Percentiles rank a stretch among this genome's conserved stretches.
phyloP scores from a whole-genome alignment of 2,888 invertebrate genomes.

The Leptinotarsa rubiginosa region DNA sequence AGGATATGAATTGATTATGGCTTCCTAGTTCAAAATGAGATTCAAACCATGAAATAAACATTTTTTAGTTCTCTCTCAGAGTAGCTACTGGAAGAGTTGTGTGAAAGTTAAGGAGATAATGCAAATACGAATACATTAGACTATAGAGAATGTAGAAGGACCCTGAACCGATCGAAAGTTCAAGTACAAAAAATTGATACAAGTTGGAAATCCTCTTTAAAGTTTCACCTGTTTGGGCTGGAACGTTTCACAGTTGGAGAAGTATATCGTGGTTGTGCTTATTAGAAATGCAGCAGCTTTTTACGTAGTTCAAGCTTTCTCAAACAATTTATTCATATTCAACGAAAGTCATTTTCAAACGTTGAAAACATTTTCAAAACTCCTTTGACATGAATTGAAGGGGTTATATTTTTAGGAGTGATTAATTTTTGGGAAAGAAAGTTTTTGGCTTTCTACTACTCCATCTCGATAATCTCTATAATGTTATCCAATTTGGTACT shows the following conservation, averaged over 20 bases:
- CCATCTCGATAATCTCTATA: too few relatives aligned
- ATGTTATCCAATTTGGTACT: too few relatives aligned
- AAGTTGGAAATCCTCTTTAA: constrained; percentile 10
- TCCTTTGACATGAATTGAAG: too few relatives aligned
- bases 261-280: constrained; percentile 1
- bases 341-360: too few relatives aligned
- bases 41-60: background rate
- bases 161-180: background rate
- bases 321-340: background rate
- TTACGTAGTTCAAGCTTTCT: background rate
- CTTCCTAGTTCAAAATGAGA: background rate
- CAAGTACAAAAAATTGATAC: constrained; percentile 7
- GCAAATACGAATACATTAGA: background rate
- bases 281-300: background rate
- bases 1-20: background rate
- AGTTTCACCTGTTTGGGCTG: background rate
- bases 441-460: too few relatives aligned
- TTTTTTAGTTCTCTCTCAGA: background rate
- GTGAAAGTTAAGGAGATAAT: constrained; percentile 4
- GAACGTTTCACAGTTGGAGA: background rate
- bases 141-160: background rate
- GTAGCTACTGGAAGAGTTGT: background rate
- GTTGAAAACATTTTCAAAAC: too few relatives aligned
- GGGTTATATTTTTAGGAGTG: too few relatives aligned
- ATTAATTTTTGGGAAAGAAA: too few relatives aligned